phyloP scores from a whole-genome alignment of 2,888 invertebrate species.

The Salpingus planirostris region DNA sequence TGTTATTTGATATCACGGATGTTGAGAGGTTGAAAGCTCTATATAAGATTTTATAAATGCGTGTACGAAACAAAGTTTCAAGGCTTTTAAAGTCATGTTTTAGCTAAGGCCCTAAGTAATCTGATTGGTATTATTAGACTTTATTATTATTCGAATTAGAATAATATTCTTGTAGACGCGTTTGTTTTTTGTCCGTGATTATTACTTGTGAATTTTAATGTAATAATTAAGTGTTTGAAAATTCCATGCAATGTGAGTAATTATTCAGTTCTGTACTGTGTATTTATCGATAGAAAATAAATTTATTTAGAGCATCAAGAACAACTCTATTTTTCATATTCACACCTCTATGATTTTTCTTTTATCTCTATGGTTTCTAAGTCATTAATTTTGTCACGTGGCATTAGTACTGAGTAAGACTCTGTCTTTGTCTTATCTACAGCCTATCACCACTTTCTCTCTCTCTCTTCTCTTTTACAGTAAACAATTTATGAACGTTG shows the following conservation, averaged over 20 bases:
- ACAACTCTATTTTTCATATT: too few relatives aligned
- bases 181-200: constrained; percentile 24
- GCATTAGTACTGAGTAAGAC: too few relatives aligned
- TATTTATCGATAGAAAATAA: constrained; percentile 29
- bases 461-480: too few relatives aligned
- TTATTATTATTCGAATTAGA: constrained; percentile 1
- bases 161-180: constrained; percentile 11
- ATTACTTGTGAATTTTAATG: constrained; percentile 23
- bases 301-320: too few relatives aligned
- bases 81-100: constrained; percentile 22
- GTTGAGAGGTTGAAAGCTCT: constrained; percentile 22
- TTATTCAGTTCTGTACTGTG: constrained; percentile 27
- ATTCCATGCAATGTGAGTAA: constrained; percentile 31
- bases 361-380: too few relatives aligned
- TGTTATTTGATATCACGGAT: constrained; percentile 33
- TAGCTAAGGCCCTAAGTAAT: constrained; percentile 17
- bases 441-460: too few relatives aligned
- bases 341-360: too few relatives aligned
- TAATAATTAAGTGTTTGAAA: constrained; percentile 27
- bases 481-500: too few relatives aligned
- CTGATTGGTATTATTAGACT: constrained; percentile 15
- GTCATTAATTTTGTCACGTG: too few relatives aligned
- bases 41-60: constrained; percentile 22
- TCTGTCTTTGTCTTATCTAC: too few relatives aligned
- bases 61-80: constrained; percentile 22